Evolutionary conservation across 2,113 vertebrate species (phyloP).

Genomic region (Sus scrofa): T2T-Sscrofa CM000815.6:135987001-135987500

Average conservation of each 20-base stretch:
- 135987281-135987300: constrained; percentile 58
- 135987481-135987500: constrained; percentile 48
- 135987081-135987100: too few species aligned
- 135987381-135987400: constrained; percentile 28
- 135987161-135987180: too few species aligned
- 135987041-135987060: too few species aligned
- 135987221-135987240: constrained; percentile 39
- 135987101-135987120: too few species aligned
- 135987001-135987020: too few species aligned
- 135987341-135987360: not conserved
- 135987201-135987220: constrained; percentile 26
- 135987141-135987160: too few species aligned
- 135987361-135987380: not conserved
- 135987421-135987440: constrained; percentile 62
- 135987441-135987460: constrained; percentile 47
- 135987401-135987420: constrained; percentile 40
- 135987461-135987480: constrained; percentile 55
- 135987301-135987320: constrained; percentile 30
- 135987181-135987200: constrained; percentile 47
- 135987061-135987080: too few species aligned
- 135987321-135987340: not conserved
- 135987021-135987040: too few species aligned
- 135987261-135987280: constrained; percentile 11
- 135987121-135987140: too few species aligned
- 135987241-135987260: constrained; percentile 39